Conservation (phyloP, 2,888 invertebrate genomes). For the Protophormia terraenovae region DNA sequence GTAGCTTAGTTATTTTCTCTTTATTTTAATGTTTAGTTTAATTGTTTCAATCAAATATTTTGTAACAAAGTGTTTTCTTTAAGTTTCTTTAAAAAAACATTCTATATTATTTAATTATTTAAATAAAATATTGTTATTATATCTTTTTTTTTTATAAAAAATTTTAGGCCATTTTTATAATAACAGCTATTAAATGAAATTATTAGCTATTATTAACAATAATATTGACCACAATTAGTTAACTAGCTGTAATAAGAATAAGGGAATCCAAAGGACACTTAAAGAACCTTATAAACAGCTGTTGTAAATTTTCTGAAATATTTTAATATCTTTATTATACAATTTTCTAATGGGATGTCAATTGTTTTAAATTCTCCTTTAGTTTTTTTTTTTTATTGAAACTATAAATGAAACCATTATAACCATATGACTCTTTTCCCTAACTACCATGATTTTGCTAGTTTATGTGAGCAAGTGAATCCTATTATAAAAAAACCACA, state of each 20-base stretch:
- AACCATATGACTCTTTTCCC: constrained; percentile 29
- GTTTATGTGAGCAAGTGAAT: not conserved
- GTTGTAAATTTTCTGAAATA: too few species aligned
- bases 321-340: too few species aligned
- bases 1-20: not conserved
- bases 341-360: not conserved
- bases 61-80: constrained; percentile 4
- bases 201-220: not conserved
- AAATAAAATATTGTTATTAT: not conserved
- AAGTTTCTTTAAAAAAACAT: not conserved
- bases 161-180: not conserved
- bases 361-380: not conserved
- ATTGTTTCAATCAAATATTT: not conserved
- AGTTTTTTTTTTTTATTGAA: too few species aligned
- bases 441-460: not conserved
- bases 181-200: not conserved
- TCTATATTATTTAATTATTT: constrained; percentile 7
- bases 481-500: not conserved
- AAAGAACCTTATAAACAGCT: not conserved
- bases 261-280: not conserved
- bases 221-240: constrained; percentile 5
- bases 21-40: not conserved
- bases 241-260: not conserved
- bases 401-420: constrained; percentile 14
- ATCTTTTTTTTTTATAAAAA: not conserved